Evolutionary conservation across 1,140 invertebrate species (phyloP).

Genomic region (Sminthurides bifidus): DNA sequence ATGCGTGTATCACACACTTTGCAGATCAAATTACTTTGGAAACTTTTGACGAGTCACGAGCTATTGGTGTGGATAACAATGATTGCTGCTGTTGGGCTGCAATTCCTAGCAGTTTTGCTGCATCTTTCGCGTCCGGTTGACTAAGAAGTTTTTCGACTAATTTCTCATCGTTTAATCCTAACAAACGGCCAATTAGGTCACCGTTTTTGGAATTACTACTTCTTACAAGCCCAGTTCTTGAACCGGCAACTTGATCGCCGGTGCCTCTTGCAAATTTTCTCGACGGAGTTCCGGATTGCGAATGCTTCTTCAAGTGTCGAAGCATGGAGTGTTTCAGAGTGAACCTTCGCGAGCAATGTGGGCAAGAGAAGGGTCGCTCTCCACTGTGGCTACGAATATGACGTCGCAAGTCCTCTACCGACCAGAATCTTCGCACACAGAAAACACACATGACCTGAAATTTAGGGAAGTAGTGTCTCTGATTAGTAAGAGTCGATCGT

Average conservation of each 20-base stretch:
- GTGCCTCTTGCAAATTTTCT: background rate
- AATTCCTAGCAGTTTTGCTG: slow-evolving; percentile 65
- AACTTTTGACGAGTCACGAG: background rate
- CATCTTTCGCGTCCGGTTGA: slow-evolving; percentile 65
- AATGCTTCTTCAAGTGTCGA: slow-evolving; percentile 73
- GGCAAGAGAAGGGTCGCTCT: slow-evolving; percentile 62
- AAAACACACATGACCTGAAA: slow-evolving; percentile 73
- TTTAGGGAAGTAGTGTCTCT: background rate
- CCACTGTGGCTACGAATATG: slow-evolving; percentile 85
- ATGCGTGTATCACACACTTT: too few species aligned
- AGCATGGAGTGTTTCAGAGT: slow-evolving; percentile 90
- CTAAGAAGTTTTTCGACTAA: slow-evolving; percentile 72
- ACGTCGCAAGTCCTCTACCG: slow-evolving; percentile 75
- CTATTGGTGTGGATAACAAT: background rate
- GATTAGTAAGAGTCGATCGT: background rate
- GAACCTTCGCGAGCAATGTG: slow-evolving; percentile 59
- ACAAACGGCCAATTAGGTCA: slow-evolving; percentile 74
- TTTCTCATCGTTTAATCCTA: slow-evolving; percentile 74
- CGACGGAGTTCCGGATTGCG: slow-evolving; percentile 8
- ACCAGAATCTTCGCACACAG: slow-evolving; percentile 84
- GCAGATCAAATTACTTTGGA: slow-evolving; percentile 5
- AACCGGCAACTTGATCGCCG: slow-evolving; percentile 1
- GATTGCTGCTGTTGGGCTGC: slow-evolving; percentile 7
- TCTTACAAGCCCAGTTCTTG: too few species aligned
- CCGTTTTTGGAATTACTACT: slow-evolving; percentile 44